These are phyloP conservation scores for Tholera decimalis DNA, from an alignment of 2,888 invertebrate genomes.

Conservation along the genomic window DNA sequence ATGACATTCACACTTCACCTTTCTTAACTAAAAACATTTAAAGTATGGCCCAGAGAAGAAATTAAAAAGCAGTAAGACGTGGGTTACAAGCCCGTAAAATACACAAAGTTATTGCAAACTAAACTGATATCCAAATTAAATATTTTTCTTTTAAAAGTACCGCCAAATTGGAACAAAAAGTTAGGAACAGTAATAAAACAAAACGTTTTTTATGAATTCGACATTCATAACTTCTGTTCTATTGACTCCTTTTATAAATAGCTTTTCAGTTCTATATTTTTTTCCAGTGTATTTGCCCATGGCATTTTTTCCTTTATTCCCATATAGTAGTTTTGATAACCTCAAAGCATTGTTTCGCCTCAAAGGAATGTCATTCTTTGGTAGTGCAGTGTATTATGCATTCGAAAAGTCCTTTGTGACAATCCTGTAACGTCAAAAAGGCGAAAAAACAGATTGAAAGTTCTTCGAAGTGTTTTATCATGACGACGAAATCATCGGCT, in stretches of 20 bases:
- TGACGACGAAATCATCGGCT: neutral
- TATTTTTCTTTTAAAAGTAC: conserved; percentile 23
- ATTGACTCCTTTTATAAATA: conserved; percentile 1
- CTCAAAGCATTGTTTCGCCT: conserved; percentile 26
- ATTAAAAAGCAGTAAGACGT: conserved; percentile 1
- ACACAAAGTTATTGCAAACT: conserved; percentile 6
- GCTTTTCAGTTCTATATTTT: neutral
- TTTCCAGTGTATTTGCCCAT: too few relatives aligned
- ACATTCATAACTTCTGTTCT: neutral
- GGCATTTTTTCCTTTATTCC: conserved; percentile 6
- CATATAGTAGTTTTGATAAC: conserved; percentile 1
- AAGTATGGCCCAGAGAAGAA: neutral
- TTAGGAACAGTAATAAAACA: neutral
- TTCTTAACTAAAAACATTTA: neutral
- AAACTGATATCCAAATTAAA: conserved; percentile 6
- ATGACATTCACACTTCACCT: neutral
- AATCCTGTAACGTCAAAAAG: neutral
- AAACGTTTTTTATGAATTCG: conserved; percentile 18
- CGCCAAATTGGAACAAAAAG: neutral
- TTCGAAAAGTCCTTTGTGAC: conserved; percentile 11
- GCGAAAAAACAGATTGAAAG: neutral
- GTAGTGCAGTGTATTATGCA: conserved; percentile 18
- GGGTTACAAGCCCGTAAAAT: neutral
- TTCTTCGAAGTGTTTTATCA: neutral
- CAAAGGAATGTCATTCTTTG: conserved; percentile 41